Evolutionary conservation across 2,797 vertebrate genomes (phyloP).

Genomic region (Moxostoma hubbsi): DNA sequence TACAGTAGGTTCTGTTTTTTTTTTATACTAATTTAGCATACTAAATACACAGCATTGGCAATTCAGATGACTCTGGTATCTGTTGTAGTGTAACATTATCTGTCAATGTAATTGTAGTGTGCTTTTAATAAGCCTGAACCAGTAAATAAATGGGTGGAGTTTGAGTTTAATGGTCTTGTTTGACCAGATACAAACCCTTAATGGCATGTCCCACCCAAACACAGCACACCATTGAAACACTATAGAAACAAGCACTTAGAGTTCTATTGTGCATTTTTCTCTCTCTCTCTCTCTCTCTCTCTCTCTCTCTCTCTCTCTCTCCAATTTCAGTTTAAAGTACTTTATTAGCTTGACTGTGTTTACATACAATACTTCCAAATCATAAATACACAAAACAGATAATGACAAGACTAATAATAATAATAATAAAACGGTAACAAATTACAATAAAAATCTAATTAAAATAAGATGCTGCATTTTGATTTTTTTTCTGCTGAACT

Average conservation of each 20-base stretch:
- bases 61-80: constrained; percentile 24
- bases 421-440: too few relatives aligned
- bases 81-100: constrained; percentile 31
- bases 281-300: background rate
- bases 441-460: too few relatives aligned
- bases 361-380: too few relatives aligned
- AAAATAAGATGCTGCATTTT: too few relatives aligned
- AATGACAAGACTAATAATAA: too few relatives aligned
- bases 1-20: constrained; percentile 10
- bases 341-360: too few relatives aligned
- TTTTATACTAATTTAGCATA: background rate
- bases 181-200: constrained; percentile 2
- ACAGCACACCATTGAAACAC: background rate
- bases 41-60: background rate
- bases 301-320: background rate
- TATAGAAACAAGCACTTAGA: background rate
- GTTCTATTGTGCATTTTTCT: background rate
- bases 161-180: constrained; percentile 9
- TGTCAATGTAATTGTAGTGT: constrained; percentile 9
- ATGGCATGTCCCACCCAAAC: constrained; percentile 3
- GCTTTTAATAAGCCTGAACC: constrained; percentile 13
- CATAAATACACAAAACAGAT: too few relatives aligned
- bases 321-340: too few relatives aligned
- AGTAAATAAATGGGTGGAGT: background rate
- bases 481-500: too few relatives aligned